Evolutionary conservation across 2,797 vertebrate genomes (phyloP).

Genomic region (Enteromius fasciolatus): DNA sequence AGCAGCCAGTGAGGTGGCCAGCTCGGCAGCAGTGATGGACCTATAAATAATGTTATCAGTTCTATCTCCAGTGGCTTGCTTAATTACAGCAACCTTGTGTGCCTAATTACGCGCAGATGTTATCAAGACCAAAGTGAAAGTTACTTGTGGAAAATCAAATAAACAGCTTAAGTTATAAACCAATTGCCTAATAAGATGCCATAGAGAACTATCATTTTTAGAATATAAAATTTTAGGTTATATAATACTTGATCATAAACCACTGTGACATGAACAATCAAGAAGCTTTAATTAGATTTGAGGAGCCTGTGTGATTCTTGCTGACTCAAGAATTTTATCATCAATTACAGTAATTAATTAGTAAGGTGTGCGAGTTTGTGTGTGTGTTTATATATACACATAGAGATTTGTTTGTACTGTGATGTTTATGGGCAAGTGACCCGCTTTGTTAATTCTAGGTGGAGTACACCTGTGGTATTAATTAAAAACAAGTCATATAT

Average conservation of each 20-base stretch:
- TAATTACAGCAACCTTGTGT: slow-evolving; percentile 65
- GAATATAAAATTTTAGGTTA: slow-evolving; percentile 12
- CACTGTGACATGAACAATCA: slow-evolving; percentile 37
- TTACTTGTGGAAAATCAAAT: slow-evolving; percentile 47
- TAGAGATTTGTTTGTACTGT: slow-evolving; percentile 56
- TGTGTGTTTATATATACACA: slow-evolving; percentile 25
- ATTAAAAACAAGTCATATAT: slow-evolving; percentile 37
- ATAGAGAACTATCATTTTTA: background rate
- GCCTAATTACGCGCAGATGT: slow-evolving; percentile 64
- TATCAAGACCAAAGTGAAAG: slow-evolving; percentile 53
- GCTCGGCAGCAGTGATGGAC: slow-evolving; percentile 56
- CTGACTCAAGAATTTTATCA: slow-evolving; percentile 59
- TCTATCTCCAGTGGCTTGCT: slow-evolving; percentile 62
- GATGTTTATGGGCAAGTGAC: slow-evolving; percentile 45
- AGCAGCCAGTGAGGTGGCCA: slow-evolving; percentile 48
- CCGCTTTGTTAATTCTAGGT: slow-evolving; percentile 52
- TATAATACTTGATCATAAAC: slow-evolving; percentile 19
- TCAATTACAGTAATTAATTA: slow-evolving; percentile 60
- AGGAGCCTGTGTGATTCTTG: slow-evolving; percentile 49
- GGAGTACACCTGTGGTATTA: slow-evolving; percentile 59
- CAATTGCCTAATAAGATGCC: slow-evolving; percentile 25
- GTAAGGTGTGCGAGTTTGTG: slow-evolving; percentile 3
- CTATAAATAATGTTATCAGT: slow-evolving; percentile 67
- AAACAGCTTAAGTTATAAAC: slow-evolving; percentile 36
- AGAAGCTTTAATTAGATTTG: slow-evolving; percentile 52